phyloP scores from a whole-genome alignment of 1,140 invertebrate species.

The Camponotus pennsylvanicus region DNA sequence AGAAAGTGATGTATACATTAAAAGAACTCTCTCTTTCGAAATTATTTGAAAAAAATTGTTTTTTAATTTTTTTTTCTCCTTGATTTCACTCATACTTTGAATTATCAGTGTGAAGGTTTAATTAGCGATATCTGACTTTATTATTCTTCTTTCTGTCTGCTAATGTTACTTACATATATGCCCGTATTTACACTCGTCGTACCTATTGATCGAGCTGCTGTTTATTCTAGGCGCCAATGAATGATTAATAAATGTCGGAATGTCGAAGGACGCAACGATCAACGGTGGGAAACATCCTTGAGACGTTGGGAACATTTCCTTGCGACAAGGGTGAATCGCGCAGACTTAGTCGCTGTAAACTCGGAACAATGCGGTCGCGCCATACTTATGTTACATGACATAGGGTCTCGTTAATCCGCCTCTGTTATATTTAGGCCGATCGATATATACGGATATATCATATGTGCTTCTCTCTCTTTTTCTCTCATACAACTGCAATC shows the following conservation, averaged over 20 bases:
- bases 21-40: neutral
- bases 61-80: neutral
- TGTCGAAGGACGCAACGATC: slow-evolving; percentile 26
- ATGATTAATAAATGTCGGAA: slow-evolving; percentile 43
- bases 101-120: neutral
- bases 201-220: slow-evolving; percentile 39
- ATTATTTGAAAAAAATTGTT: neutral
- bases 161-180: slow-evolving; percentile 7
- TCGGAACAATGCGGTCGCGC: slow-evolving; percentile 69
- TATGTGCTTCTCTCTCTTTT: slow-evolving; percentile 22
- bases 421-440: slow-evolving; percentile 76
- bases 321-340: neutral
- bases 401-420: slow-evolving; percentile 70
- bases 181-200: slow-evolving; percentile 16
- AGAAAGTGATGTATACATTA: slow-evolving; percentile 5
- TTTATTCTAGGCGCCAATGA: slow-evolving; percentile 43
- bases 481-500: neutral
- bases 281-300: slow-evolving; percentile 22
- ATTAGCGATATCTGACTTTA: neutral
- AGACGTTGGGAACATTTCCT: slow-evolving; percentile 31
- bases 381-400: slow-evolving; percentile 65
- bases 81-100: neutral
- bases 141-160: neutral
- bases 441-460: slow-evolving; percentile 69
- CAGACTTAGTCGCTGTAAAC: slow-evolving; percentile 29